These are phyloP conservation scores for Manis javanica DNA, from an alignment of 2,797 vertebrate genomes.

Conservation along the genomic window DNA sequence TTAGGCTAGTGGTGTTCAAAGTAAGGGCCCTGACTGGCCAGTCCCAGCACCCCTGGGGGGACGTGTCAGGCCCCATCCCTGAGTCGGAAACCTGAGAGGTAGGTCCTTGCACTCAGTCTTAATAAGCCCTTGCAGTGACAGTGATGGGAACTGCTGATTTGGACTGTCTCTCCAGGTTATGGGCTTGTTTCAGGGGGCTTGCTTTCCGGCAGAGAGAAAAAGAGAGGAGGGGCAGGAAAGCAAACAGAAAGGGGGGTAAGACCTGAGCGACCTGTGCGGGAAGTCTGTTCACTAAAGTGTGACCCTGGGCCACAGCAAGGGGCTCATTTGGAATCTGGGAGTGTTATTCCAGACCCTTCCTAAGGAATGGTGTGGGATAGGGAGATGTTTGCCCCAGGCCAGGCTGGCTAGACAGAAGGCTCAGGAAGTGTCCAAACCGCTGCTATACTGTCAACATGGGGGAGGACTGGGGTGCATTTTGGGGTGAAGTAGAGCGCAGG, in stretches of 20 bases:
- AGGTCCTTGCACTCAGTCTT: not conserved
- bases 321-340: not conserved
- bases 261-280: not conserved
- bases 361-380: not conserved
- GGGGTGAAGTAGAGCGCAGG: not conserved
- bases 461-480: not conserved
- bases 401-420: not conserved
- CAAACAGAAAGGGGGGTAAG: not conserved
- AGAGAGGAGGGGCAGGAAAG: not conserved
- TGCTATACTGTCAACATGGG: no score
- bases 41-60: not conserved
- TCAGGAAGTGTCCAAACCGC: not conserved
- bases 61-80: rapidly evolving
- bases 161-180: not conserved
- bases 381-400: no score
- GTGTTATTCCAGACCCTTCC: not conserved
- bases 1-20: not conserved
- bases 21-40: no score
- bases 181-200: not conserved
- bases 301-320: rapidly evolving
- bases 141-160: not conserved
- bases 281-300: not conserved
- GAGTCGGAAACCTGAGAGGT: not conserved
- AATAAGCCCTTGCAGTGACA: not conserved
- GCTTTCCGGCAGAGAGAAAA: not conserved